Evolutionary conservation across 2,113 vertebrate species (phyloP), one percentile per base, ranked within the genome.

Genomic region (Cololabis saira): DNA sequence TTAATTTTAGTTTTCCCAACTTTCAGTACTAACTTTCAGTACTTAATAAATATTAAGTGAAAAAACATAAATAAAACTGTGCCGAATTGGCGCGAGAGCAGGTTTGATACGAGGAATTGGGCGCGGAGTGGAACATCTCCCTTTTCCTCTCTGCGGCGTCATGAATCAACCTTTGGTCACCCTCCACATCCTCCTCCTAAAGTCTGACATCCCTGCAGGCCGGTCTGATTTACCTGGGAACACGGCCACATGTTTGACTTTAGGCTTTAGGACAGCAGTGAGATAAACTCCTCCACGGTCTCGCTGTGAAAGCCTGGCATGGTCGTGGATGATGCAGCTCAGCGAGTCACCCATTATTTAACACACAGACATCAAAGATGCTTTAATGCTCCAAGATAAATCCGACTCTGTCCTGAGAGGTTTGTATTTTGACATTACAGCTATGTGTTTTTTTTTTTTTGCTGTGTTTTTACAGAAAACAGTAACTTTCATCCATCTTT

Each of bases 51-150:
- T 27, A 27, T 27, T 27, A 3, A 9, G 33, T 37, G 3, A 37
- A 37, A 7, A 37, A 37, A 37, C 5, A 37, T 1, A 37, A 37
- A 1, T 37, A 37, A 9, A 50, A 50, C 12, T 42, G 24, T 49
- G 1, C 19, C 12, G 17, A 9, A 5, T 14, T 37, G 50, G 27
- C 45, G 22, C 17, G 15, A 12, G 16, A 6, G 12, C 2, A 14
- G 14, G 0, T 67, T 57, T 30, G n/a, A 16, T 52, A 40, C 8
- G 7, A 5, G 30, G 1, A 60, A 54, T 45, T 59, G 14, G 0
- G 13, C 18, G 6, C 64, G 22, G 74, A 85, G 87, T 76, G 14
- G 0, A 27, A 11, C 0, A 13, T 80, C 69, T 16, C 8, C 0
- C 2, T 24, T 2, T 21, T 5, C 0, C 1, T 2, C 5, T 30